phyloP scores from a whole-genome alignment of 92 coral and sea anemone genomes.

The Actinostola sp. region DNA sequence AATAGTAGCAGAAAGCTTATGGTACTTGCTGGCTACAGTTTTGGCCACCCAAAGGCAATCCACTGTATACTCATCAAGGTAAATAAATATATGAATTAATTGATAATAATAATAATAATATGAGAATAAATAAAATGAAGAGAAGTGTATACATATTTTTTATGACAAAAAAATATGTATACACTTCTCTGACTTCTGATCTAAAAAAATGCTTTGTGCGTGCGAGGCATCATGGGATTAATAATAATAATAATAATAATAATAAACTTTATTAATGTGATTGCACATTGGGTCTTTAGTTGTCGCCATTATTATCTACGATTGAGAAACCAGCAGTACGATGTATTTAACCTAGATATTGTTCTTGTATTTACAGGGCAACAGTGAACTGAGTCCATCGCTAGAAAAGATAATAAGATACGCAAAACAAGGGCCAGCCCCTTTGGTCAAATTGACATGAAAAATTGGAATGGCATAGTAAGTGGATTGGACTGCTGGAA shows the following conservation, averaged over 20 bases:
- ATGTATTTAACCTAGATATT: too few relatives aligned
- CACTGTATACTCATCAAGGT: constrained; percentile 87
- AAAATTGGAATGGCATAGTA: background rate
- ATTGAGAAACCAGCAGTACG: too few relatives aligned
- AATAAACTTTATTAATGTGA: too few relatives aligned
- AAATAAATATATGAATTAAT: background rate
- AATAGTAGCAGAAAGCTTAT: constrained; percentile 67
- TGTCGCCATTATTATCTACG: too few relatives aligned
- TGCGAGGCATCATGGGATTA: too few relatives aligned
- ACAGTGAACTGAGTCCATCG: constrained; percentile 7
- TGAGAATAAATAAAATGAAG: too few relatives aligned
- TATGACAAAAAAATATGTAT: too few relatives aligned
- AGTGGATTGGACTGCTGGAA: constrained; percentile 33
- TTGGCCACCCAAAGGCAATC: constrained; percentile 41
- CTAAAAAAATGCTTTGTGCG: too few relatives aligned
- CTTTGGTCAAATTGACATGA: constrained; percentile 47
- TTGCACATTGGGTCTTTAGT: too few relatives aligned
- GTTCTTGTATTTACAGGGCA: constrained; percentile 16
- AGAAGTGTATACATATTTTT: too few relatives aligned
- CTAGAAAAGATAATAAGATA: constrained; percentile 48
- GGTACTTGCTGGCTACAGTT: constrained; percentile 48
- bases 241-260: too few relatives aligned
- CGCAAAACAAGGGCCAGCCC: constrained; percentile 50
- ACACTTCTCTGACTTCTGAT: too few relatives aligned
- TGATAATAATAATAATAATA: background rate